Base-by-base conservation (phyloP, 2,888 invertebrate genomes). In the Tanaodytes sp. region DNA sequence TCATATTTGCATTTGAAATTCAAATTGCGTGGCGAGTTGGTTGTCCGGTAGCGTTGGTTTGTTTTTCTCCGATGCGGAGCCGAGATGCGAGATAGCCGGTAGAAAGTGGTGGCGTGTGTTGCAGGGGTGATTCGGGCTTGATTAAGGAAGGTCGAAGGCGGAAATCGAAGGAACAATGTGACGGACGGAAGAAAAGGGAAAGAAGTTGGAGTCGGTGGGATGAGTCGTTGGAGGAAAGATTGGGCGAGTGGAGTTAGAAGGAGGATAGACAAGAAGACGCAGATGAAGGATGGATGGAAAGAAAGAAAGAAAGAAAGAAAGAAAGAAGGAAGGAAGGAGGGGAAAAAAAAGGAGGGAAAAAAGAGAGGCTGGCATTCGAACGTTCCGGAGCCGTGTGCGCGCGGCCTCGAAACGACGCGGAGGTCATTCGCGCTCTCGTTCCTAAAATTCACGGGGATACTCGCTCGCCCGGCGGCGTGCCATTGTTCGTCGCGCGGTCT, bases 331-430 rank as follows among this genome's bases (percentile, higher is more conserved):
- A 23, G 12, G 12, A 23, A 33, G 15, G 33, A 31, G 43, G 23
- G 33, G 11, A 45, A 43, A 14, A 23, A 20, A 46, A 33, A 27
- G 31, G 20, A 11, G 15, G 18, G 27, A 39, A 23, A 23, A 23
- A 8, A 23, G 23, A 23, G 23, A 23, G 23, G n/a, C n/a, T n/a
- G n/a, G n/a, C n/a, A n/a, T n/a, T n/a, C n/a, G n/a, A n/a, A n/a
- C n/a, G n/a, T n/a, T n/a, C n/a, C n/a, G n/a, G n/a, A n/a, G n/a
- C n/a, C n/a, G n/a, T n/a, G n/a, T n/a, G n/a, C n/a, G n/a, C n/a
- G n/a, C n/a, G 33, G 66, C 59, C 61, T 66, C 48, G 42, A 61
- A 54, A 37, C 40, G 33, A 61, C 43, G 61, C 49, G 19, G 61
- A 20, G 55, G 74, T 82, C 82, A 82, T n/a, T n/a, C n/a, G n/a